phyloP scores from a whole-genome alignment of 2,888 invertebrate genomes.

The Himalopsyche kuldschensis region DNA sequence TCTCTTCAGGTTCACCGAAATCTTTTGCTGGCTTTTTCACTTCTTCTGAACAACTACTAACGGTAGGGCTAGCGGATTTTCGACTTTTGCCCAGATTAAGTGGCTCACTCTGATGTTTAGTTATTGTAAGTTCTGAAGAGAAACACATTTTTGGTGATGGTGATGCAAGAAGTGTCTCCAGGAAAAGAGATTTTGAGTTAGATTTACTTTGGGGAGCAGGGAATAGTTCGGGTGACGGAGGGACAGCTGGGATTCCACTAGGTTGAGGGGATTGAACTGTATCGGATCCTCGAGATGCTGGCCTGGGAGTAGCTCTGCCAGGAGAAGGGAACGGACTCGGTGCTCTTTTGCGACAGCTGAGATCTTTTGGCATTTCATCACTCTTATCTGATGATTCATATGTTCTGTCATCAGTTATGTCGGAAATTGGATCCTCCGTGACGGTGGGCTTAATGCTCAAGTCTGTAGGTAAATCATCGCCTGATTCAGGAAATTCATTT shows the following conservation, averaged over 20 bases:
- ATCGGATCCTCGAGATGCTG: slow-evolving; percentile 70
- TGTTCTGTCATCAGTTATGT: slow-evolving; percentile 37
- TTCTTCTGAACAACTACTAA: slow-evolving; percentile 75
- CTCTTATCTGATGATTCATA: slow-evolving; percentile 52
- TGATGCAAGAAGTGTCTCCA: slow-evolving; percentile 66
- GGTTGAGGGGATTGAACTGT: slow-evolving; percentile 74
- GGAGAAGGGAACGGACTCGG: slow-evolving; percentile 55
- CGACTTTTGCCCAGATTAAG: slow-evolving; percentile 69
- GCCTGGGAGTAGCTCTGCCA: slow-evolving; percentile 58
- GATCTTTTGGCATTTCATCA: slow-evolving; percentile 64
- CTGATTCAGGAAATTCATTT: slow-evolving; percentile 43
- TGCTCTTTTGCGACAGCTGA: slow-evolving; percentile 60
- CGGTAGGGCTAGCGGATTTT: slow-evolving; percentile 71
- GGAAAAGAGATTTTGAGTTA: slow-evolving; percentile 58
- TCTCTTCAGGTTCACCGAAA: slow-evolving; percentile 55
- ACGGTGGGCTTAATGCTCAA: slow-evolving; percentile 49
- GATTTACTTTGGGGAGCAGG: slow-evolving; percentile 55
- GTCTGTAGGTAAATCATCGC: slow-evolving; percentile 61
- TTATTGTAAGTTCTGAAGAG: slow-evolving; percentile 60
- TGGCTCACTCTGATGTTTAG: slow-evolving; percentile 66
- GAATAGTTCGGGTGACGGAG: slow-evolving; percentile 69
- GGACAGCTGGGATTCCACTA: slow-evolving; percentile 70
- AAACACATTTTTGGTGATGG: slow-evolving; percentile 60
- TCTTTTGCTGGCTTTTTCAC: slow-evolving; percentile 62
- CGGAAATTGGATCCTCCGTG: slow-evolving; percentile 41